phyloP scores from a whole-genome alignment of 1,140 invertebrate species.

The Drosophila serrata region DNA sequence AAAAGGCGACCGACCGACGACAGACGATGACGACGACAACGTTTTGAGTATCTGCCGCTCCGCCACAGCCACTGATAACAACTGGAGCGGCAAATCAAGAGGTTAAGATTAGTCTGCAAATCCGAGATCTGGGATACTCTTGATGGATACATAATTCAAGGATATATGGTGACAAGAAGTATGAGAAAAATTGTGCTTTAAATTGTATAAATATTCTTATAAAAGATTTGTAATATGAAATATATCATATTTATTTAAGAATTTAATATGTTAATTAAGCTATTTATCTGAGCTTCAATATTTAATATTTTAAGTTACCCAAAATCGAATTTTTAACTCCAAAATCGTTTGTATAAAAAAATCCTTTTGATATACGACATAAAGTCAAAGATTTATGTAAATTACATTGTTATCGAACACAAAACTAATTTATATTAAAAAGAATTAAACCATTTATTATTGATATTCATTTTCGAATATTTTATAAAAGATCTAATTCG shows the following conservation, averaged over 20 bases:
- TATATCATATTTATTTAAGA: not conserved
- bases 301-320: no score
- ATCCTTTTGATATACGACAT: not conserved
- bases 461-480: no score
- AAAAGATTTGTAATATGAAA: not conserved
- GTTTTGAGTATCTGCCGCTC: constrained; percentile 57
- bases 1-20: constrained; percentile 12
- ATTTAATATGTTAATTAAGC: no score
- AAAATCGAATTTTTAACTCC: not conserved
- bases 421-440: not conserved
- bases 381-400: not conserved
- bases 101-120: constrained; percentile 11
- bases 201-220: not conserved
- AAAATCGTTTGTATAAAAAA: not conserved
- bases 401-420: not conserved
- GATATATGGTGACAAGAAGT: not conserved
- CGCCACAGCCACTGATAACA: constrained; percentile 53
- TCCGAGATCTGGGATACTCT: constrained; percentile 14
- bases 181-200: not conserved
- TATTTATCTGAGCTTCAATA: no score
- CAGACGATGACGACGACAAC: constrained; percentile 59
- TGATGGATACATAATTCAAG: not conserved
- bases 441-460: not conserved
- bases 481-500: no score
- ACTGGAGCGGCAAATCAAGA: constrained; percentile 67